Evolutionary conservation across 2,113 vertebrate species (phyloP).

Genomic region (Marmota flaviventris): DNA sequence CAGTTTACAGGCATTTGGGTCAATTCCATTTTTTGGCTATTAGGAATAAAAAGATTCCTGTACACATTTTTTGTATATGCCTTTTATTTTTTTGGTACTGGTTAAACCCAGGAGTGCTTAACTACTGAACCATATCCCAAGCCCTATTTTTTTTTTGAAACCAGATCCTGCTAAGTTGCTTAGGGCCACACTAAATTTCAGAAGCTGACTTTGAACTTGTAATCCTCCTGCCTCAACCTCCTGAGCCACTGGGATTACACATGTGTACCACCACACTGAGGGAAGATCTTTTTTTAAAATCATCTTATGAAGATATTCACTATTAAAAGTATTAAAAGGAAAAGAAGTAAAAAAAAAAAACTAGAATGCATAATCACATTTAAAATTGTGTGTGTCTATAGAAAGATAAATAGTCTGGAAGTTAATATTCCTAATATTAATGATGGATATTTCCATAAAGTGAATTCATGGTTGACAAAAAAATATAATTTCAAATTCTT

Average conservation of each 20-base stretch:
- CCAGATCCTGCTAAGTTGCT: too few species aligned
- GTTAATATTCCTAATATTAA: neutral
- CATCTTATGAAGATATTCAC: neutral
- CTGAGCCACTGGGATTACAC: too few species aligned
- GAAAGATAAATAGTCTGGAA: neutral
- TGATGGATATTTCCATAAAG: neutral
- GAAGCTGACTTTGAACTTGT: too few species aligned
- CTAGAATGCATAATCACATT: neutral
- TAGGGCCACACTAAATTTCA: too few species aligned
- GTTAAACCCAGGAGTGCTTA: too few species aligned
- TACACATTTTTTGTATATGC: neutral
- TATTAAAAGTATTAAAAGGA: constrained; percentile 39
- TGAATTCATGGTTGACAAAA: neutral
- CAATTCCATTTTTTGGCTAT: neutral
- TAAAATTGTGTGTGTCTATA: neutral
- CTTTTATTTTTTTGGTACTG: too few species aligned
- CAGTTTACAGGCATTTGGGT: neutral
- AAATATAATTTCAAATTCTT: neutral
- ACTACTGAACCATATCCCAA: too few species aligned
- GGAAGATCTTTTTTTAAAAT: neutral
- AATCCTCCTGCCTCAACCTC: too few species aligned
- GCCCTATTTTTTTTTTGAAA: too few species aligned
- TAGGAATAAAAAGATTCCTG: neutral
- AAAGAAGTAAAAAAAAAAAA: neutral
- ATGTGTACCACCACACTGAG: too few species aligned